Conservation (phyloP, 2,797 vertebrate genomes). For the Leptodactylus fallax region DNA sequence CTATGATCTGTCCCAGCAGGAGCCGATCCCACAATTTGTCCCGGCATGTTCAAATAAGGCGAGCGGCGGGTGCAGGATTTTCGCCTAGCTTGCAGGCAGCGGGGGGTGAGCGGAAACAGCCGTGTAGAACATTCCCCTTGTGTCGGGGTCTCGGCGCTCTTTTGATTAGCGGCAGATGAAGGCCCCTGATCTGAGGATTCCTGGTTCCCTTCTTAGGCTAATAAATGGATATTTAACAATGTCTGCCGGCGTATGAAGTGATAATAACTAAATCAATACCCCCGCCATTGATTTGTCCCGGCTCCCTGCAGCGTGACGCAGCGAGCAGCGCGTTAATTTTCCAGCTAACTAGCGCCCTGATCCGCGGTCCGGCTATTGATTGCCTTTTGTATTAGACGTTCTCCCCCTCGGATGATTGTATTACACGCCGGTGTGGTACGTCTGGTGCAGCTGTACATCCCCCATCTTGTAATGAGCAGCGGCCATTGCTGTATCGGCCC, state of each 20-base stretch:
- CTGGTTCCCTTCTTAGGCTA: conserved; percentile 72
- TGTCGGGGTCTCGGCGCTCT: conserved; percentile 40
- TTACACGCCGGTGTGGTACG: too few species aligned
- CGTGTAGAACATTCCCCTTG: conserved; percentile 5
- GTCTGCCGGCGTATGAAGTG: conserved; percentile 86
- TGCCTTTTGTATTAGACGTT: conserved; percentile 72
- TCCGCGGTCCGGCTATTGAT: conserved; percentile 82
- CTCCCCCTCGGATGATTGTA: neutral
- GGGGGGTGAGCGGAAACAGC: conserved; percentile 38
- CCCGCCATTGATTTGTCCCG: conserved; percentile 80
- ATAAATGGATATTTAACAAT: conserved; percentile 94
- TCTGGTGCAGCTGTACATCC: too few species aligned
- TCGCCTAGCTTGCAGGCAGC: conserved; percentile 58
- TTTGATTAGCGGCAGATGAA: conserved; percentile 64
- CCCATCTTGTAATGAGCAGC: neutral
- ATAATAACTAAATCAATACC: conserved; percentile 83
- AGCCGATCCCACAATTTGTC: conserved; percentile 22
- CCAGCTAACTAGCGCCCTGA: conserved; percentile 90
- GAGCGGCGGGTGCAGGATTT: conserved; percentile 23
- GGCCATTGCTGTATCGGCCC: too few species aligned
- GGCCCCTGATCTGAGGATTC: conserved; percentile 55
- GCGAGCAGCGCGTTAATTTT: conserved; percentile 88
- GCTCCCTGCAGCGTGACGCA: conserved; percentile 80
- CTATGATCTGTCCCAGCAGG: conserved; percentile 44
- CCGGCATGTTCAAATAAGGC: conserved; percentile 31